phyloP scores from a whole-genome alignment of 2,888 invertebrate species.

The Torymus aiolomorphi region DNA sequence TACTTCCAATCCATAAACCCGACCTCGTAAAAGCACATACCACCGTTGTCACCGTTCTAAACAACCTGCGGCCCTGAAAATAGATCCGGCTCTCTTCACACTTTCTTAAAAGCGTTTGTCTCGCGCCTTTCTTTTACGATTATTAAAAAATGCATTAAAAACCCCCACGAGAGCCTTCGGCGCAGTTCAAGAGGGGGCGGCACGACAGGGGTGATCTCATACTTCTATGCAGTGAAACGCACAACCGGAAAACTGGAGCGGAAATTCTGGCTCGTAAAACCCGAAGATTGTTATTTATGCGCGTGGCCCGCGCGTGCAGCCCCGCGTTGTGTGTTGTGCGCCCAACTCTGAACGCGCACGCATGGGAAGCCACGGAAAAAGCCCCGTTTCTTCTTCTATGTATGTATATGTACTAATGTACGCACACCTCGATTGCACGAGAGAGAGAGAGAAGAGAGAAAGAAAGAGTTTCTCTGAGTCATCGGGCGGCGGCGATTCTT shows the following conservation, averaged over 20 bases:
- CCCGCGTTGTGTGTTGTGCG: background rate
- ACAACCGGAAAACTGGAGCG: slow-evolving; percentile 38
- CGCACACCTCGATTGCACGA: too few species aligned
- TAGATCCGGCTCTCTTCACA: background rate
- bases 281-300: slow-evolving; percentile 29
- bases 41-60: too few species aligned
- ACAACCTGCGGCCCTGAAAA: background rate
- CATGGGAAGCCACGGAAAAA: slow-evolving; percentile 16
- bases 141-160: slow-evolving; percentile 6
- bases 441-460: too few species aligned
- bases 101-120: background rate
- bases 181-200: too few species aligned
- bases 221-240: background rate
- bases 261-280: slow-evolving; percentile 44
- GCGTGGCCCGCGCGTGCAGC: background rate
- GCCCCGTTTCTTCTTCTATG: background rate
- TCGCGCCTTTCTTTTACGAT: background rate
- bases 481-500: slow-evolving; percentile 21
- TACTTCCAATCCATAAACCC: too few species aligned
- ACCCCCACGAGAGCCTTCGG: background rate
- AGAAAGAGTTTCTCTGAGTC: slow-evolving; percentile 27
- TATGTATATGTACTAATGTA: background rate
- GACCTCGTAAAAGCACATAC: too few species aligned
- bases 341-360: background rate
- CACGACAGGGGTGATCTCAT: background rate